A percentile compares a stretch with the other conserved stretches of the same genome.
These are phyloP conservation scores for Drosophila tristis DNA, from an alignment of 1,140 invertebrate species.

Conservation along the genomic window DNA sequence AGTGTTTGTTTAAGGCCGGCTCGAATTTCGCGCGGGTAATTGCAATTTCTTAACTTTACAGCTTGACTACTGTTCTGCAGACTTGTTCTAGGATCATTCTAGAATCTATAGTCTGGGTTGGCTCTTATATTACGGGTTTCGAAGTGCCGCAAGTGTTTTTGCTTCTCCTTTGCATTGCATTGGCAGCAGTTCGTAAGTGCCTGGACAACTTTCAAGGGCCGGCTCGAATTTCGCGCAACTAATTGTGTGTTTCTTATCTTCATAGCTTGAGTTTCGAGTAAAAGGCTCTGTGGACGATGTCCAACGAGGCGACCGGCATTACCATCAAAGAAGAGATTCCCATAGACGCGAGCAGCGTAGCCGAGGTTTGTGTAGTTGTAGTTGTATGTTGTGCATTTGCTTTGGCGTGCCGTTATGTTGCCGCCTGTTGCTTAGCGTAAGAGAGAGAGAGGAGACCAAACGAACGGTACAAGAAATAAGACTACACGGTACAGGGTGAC, in stretches of 20 bases:
- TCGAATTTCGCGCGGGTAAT: no score
- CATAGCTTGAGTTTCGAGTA: not conserved
- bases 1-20: no score
- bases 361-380: conserved; percentile 42
- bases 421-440: not conserved
- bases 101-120: no score
- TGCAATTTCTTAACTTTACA: no score
- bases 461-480: no score
- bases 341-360: conserved; percentile 12
- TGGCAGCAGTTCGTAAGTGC: not conserved
- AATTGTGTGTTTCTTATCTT: not conserved
- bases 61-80: no score
- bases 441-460: not conserved
- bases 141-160: no score
- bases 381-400: not conserved
- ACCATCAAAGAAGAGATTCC: conserved; percentile 30
- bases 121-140: no score
- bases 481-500: no score
- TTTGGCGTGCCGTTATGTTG: not conserved
- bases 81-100: no score
- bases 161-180: no score
- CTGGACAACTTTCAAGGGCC: not conserved
- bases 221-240: no score
- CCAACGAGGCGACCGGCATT: conserved; percentile 48
- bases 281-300: conserved; percentile 34